Evolutionary conservation across 1,140 invertebrate genomes (phyloP).

Genomic region (Zaprionus capensis): DNA sequence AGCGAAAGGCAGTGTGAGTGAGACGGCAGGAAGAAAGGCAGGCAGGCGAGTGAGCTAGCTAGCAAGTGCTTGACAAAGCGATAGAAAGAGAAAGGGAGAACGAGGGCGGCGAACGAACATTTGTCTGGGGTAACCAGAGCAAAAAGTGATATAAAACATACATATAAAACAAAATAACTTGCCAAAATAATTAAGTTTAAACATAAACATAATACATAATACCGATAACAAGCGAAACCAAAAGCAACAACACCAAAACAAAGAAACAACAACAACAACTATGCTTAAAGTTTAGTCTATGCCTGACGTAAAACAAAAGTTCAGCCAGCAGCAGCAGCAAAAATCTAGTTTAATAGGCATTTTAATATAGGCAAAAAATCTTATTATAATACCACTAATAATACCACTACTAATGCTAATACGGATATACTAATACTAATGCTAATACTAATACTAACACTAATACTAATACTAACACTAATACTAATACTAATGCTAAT

Average conservation of each 20-base stretch:
- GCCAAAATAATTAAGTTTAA: conserved; percentile 79
- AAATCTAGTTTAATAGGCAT: conserved; percentile 50
- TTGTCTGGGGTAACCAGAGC: conserved; percentile 51
- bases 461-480: conserved; percentile 21
- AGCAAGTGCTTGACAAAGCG: conserved; percentile 1
- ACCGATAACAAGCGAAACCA: conserved; percentile 24
- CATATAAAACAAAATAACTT: conserved; percentile 58
- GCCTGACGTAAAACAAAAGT: conserved; percentile 38
- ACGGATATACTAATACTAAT: conserved; percentile 33
- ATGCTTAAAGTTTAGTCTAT: conserved; percentile 49
- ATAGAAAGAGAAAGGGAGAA: conserved; percentile 12
- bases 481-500: conserved; percentile 40
- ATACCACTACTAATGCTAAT: conserved; percentile 31
- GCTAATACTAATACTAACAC: conserved; percentile 31
- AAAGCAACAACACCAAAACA: conserved; percentile 19
- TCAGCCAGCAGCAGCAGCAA: conserved; percentile 45
- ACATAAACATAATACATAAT: conserved; percentile 33
- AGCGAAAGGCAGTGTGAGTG: conserved; percentile 4
- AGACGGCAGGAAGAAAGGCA: neutral
- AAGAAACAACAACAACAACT: conserved; percentile 30
- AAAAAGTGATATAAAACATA: conserved; percentile 71
- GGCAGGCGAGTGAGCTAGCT: neutral
- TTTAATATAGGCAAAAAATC: conserved; percentile 42
- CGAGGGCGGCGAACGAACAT: conserved; percentile 16
- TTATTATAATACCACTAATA: conserved; percentile 43